Base-by-base conservation (phyloP, 2,113 vertebrate species). In the Engraulis encrasicolus region DNA sequence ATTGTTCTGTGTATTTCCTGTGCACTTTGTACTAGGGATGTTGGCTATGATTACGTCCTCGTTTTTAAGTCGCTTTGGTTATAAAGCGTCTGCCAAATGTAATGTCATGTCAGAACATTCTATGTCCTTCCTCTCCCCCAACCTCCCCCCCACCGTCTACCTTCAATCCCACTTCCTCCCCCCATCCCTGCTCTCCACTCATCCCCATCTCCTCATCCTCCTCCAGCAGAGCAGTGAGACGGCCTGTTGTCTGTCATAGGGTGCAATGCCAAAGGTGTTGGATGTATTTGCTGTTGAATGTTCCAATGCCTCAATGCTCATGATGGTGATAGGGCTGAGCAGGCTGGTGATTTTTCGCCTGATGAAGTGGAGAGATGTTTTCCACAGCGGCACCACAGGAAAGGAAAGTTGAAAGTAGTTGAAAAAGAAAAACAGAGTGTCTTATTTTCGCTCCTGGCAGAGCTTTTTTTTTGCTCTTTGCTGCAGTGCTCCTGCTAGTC, bases 31-130 rank as follows among this genome's bases (percentile, higher is more conserved):
- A n/a, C n/a, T n/a, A n/a, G n/a, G n/a, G n/a, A n/a, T n/a, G n/a
- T n/a, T n/a, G n/a, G n/a, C n/a, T n/a, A n/a, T n/a, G n/a, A n/a
- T n/a, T n/a, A n/a, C n/a, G n/a, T n/a, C n/a, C n/a, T n/a, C n/a
- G n/a, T n/a, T n/a, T n/a, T n/a, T n/a, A 88, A 85, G 89, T 27
- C 89, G 87, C 80, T 11, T 84, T 85, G 80, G 85, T 86, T 84
- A 86, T 80, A 31, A 0, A 82, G 79, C 79, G 90, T 91, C 90
- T 89, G 86, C 89, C 79, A 83, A 85, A 61, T 88, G 79, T 87
- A 83, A 83, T 38, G 49, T 23, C 50, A 31, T 83, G 27, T 50
- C 37, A 71, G 31, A 1, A 74, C 40, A 5, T 45, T 9, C 40
- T 45, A 5, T 45, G 27, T 31, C 12, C 27, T 27, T 31, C 14